A percentile compares a stretch with the other conserved stretches of the same genome.
These are phyloP conservation scores for Coleophora flavipennella DNA, from an alignment of 2,888 invertebrate species.

Conservation along the genomic window DNA sequence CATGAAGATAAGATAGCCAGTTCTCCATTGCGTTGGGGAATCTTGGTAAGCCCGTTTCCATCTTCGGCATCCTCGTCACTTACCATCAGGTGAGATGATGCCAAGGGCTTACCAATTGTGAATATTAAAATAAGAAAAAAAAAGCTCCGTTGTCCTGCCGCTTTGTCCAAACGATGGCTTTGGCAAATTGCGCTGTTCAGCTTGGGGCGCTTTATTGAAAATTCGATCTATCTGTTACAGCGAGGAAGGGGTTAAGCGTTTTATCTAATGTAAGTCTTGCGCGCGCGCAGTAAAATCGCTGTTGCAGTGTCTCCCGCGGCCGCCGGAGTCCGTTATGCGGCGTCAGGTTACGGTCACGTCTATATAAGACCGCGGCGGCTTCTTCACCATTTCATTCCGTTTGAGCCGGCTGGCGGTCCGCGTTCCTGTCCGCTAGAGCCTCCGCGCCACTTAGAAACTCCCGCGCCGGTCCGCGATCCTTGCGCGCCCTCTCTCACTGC, in stretches of 20 bases:
- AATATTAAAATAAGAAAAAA: no score
- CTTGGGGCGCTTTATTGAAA: slow-evolving; percentile 67
- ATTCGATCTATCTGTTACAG: slow-evolving; percentile 63
- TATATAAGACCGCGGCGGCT: slow-evolving; percentile 70
- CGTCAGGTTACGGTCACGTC: slow-evolving; percentile 72
- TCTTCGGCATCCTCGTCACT: no score
- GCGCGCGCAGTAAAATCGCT: slow-evolving; percentile 35
- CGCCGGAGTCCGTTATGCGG: slow-evolving; percentile 65
- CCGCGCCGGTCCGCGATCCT: slow-evolving; percentile 32
- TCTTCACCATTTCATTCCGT: slow-evolving; percentile 72
- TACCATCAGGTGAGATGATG: no score
- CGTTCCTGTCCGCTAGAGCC: slow-evolving; percentile 15
- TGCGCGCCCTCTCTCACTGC: slow-evolving; percentile 28
- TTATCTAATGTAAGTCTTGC: slow-evolving; percentile 32
- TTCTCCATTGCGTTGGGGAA: no score
- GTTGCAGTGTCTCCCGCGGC: slow-evolving; percentile 35
- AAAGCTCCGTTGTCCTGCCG: slow-evolving; percentile 52
- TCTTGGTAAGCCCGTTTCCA: no score
- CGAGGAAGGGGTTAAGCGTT: slow-evolving; percentile 35
- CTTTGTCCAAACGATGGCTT: slow-evolving; percentile 39
- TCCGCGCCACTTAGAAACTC: slow-evolving; percentile 21
- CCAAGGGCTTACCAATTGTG: no score
- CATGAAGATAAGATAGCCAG: no score
- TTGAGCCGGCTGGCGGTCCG: slow-evolving; percentile 55
- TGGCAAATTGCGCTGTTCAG: slow-evolving; percentile 63